Percentiles rank a stretch among this genome's conserved stretches.
phyloP scores from a whole-genome alignment of 2,113 vertebrate species.

The Electrona antarctica region DNA sequence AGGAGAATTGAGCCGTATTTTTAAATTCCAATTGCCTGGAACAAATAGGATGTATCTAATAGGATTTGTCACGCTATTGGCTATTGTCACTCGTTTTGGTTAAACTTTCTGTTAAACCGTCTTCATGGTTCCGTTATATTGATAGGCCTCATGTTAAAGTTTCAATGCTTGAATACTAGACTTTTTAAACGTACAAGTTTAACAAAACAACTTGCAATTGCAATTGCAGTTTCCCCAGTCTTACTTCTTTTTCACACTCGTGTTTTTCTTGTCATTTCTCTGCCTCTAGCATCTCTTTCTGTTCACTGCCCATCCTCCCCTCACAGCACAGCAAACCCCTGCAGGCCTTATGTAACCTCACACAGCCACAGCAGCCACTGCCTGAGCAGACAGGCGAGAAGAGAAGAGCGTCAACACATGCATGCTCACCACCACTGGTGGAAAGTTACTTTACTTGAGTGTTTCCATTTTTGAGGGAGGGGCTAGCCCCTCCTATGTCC shows the following conservation, averaged over 20 bases:
- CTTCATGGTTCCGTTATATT: background rate
- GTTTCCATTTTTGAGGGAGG: too few species aligned
- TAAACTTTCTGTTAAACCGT: too few species aligned
- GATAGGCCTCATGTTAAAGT: background rate
- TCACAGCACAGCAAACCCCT: constrained; percentile 33
- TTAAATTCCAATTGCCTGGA: too few species aligned
- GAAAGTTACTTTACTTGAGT: background rate
- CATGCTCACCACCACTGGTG: too few species aligned
- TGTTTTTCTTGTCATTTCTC: constrained; percentile 13
- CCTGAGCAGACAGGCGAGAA: background rate
- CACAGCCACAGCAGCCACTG: constrained; percentile 21
- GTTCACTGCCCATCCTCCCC: constrained; percentile 22
- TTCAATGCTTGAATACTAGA: too few species aligned
- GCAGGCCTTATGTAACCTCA: constrained; percentile 42
- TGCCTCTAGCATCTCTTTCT: constrained; percentile 2
- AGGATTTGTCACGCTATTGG: too few species aligned
- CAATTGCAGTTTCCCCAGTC: background rate
- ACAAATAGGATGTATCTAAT: too few species aligned
- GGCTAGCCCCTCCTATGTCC: too few species aligned
- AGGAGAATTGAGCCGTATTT: too few species aligned
- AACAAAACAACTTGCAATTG: background rate
- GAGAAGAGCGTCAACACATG: too few species aligned
- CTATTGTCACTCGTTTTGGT: too few species aligned
- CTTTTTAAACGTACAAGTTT: too few species aligned
- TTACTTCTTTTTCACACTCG: background rate